Evolutionary conservation across 2,888 invertebrate species (phyloP).

Genomic region (Lithophane socia): DNA sequence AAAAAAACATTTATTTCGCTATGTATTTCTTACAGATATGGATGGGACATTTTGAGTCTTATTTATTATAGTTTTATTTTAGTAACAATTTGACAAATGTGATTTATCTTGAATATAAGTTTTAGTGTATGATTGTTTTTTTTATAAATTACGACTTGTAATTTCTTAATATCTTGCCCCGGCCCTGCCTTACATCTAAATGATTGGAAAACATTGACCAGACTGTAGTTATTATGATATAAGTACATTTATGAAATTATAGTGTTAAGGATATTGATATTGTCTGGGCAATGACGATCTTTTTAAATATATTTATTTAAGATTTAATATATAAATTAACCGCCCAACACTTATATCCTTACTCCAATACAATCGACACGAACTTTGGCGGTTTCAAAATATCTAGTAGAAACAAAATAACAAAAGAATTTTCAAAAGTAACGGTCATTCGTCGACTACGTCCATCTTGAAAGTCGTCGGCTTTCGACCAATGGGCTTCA

Average conservation of each 20-base stretch:
- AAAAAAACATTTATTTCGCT: not conserved
- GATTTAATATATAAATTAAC: slow-evolving; percentile 44
- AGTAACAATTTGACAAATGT: slow-evolving; percentile 4
- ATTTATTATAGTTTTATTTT: slow-evolving; percentile 1
- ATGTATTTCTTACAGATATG: slow-evolving; percentile 47
- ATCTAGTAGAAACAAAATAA: slow-evolving; percentile 45
- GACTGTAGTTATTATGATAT: slow-evolving; percentile 12
- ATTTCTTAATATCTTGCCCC: not conserved
- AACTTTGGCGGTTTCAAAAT: slow-evolving; percentile 60
- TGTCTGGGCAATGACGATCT: slow-evolving; percentile 26
- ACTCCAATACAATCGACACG: slow-evolving; percentile 42
- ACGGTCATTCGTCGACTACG: slow-evolving; percentile 83
- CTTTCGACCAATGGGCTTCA: slow-evolving; percentile 84
- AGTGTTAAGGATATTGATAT: slow-evolving; percentile 26
- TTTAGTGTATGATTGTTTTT: not conserved
- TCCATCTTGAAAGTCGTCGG: slow-evolving; percentile 84
- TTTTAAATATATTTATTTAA: slow-evolving; percentile 20
- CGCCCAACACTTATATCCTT: slow-evolving; percentile 29
- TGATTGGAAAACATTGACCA: slow-evolving; percentile 23
- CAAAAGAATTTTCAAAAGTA: slow-evolving; percentile 55
- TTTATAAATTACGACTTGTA: not conserved
- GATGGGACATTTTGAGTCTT: slow-evolving; percentile 38
- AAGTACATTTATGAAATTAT: slow-evolving; percentile 32
- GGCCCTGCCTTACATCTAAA: slow-evolving; percentile 48
- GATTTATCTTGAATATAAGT: not conserved